Percentiles rank a stretch among this genome's conserved stretches.
Conservation (phyloP, 2,113 vertebrate genomes). For the Malaclemys terrapin region DNA sequence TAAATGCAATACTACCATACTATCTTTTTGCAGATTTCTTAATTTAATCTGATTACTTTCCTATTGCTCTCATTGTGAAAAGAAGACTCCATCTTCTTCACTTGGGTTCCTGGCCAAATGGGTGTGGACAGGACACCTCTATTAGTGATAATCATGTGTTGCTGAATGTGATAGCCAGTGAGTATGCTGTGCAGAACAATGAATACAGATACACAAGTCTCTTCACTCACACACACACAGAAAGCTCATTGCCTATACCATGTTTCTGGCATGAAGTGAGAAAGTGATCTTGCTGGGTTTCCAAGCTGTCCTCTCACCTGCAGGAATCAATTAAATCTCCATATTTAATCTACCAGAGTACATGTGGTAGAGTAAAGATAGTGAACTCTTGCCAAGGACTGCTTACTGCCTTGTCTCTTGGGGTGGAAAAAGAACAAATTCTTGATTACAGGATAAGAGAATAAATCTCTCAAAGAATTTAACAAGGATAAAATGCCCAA, state of each 20-base stretch:
- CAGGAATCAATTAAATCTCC: background rate
- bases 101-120: background rate
- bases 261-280: background rate
- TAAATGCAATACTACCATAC: background rate
- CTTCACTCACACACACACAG: background rate
- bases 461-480: constrained; percentile 40
- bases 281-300: background rate
- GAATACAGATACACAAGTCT: background rate
- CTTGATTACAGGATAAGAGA: background rate
- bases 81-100: background rate
- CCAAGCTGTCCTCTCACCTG: background rate
- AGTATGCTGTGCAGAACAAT: background rate
- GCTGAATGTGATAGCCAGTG: background rate
- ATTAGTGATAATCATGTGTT: background rate
- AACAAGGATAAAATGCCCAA: constrained; percentile 1
- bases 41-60: background rate
- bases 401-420: background rate
- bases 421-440: constrained; percentile 24
- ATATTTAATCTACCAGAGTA: constrained; percentile 2
- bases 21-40: background rate
- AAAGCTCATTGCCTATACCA: background rate
- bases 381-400: background rate
- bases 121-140: background rate
- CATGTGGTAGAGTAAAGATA: background rate
- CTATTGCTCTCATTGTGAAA: background rate